Conservation (phyloP, 2,797 vertebrate species). For the Sebastes trivittatus region DNA sequence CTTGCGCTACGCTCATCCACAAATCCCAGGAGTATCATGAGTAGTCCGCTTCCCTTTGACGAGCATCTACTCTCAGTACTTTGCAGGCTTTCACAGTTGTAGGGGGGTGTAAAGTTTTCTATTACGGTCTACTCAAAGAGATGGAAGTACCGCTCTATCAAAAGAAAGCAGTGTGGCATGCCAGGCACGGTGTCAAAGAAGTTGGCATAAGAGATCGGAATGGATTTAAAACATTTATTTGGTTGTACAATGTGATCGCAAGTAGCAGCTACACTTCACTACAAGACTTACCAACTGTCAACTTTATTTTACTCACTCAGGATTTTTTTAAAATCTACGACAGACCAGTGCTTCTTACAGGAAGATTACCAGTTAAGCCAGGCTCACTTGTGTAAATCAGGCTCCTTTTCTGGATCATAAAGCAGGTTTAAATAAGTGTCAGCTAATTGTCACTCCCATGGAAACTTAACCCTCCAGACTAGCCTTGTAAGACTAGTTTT, state of each 20-base stretch:
- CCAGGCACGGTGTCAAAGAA: slow-evolving; percentile 17
- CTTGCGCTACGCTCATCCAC: slow-evolving; percentile 18
- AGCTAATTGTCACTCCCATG: not conserved
- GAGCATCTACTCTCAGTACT: slow-evolving; percentile 18
- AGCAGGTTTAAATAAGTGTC: not conserved
- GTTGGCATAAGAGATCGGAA: not conserved
- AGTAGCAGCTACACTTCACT: not conserved
- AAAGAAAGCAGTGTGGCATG: slow-evolving; percentile 6
- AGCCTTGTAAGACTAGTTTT: not conserved
- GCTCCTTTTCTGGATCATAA: not conserved
- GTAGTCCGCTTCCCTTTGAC: slow-evolving; percentile 29
- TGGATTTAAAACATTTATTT: not conserved
- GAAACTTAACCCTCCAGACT: not conserved
- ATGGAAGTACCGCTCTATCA: slow-evolving; percentile 27
- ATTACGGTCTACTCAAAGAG: slow-evolving; percentile 30
- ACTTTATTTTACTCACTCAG: not conserved
- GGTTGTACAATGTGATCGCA: not conserved
- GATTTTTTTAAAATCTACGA: not conserved
- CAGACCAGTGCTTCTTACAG: not conserved
- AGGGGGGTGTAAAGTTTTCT: slow-evolving; percentile 41
- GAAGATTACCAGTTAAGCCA: not conserved
- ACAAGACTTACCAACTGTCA: not conserved
- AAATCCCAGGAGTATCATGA: slow-evolving; percentile 32
- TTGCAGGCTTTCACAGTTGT: slow-evolving; percentile 46
- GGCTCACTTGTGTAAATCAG: not conserved